Conservation (phyloP, 2,113 vertebrate species). For the Ondatra zibethicus region DNA sequence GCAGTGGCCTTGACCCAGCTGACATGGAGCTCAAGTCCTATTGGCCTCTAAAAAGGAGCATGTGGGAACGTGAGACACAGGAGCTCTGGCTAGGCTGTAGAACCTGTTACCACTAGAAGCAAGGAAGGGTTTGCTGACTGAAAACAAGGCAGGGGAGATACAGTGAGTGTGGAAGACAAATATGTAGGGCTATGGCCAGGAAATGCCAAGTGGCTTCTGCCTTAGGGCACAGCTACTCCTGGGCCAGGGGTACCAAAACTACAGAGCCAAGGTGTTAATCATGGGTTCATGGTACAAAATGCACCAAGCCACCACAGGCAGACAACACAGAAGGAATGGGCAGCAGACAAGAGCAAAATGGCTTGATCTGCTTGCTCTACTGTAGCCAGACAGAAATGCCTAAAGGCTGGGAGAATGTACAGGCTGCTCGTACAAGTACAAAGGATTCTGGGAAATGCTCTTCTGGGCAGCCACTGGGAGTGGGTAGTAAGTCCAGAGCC, state of each 20-base stretch:
- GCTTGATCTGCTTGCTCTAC: not conserved
- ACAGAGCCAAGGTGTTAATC: not conserved
- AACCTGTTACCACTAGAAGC: not conserved
- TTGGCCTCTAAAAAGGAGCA: not conserved
- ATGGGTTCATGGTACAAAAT: accelerated
- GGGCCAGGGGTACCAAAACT: not conserved
- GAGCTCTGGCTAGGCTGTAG: not conserved
- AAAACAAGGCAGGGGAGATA: not conserved
- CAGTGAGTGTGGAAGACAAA: too few species aligned
- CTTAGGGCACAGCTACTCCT: not conserved
- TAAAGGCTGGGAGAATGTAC: not conserved
- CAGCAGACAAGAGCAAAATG: not conserved
- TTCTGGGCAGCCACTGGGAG: not conserved
- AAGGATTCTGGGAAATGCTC: not conserved
- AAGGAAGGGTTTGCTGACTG: not conserved
- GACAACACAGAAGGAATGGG: not conserved
- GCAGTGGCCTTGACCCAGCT: not conserved
- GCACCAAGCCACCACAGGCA: not conserved
- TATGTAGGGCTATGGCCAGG: not conserved
- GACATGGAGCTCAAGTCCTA: not conserved
- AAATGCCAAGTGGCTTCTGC: not conserved
- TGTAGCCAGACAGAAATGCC: not conserved
- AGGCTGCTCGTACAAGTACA: not conserved
- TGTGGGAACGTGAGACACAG: not conserved
- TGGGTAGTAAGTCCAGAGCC: not conserved